Evolutionary conservation across 92 coral and sea anemone genomes (phyloP).

Genomic region (Pocillopora meandrina): DNA sequence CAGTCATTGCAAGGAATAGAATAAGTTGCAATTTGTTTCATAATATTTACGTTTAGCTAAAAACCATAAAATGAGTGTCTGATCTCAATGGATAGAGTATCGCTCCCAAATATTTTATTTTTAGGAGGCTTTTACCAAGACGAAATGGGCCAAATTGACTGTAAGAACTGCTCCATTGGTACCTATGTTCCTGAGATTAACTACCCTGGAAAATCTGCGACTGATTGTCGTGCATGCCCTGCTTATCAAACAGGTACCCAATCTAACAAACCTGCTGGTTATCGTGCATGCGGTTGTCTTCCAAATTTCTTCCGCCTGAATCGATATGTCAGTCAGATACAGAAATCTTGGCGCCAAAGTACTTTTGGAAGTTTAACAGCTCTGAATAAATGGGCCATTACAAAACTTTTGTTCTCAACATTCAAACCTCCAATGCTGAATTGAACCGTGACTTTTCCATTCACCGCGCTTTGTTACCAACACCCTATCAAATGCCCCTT

Average conservation of each 20-base stretch:
- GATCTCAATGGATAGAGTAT: no score
- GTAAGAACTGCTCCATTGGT: no score
- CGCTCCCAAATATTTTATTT: background rate
- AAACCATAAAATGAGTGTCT: no score
- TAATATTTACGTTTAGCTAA: no score
- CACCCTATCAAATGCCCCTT: conserved; percentile 44
- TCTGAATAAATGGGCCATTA: no score
- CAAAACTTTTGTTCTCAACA: no score
- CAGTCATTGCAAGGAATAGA: no score
- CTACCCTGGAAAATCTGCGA: no score
- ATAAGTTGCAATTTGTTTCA: no score
- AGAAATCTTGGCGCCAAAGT: conserved; percentile 31
- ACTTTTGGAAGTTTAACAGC: no score
- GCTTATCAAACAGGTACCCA: conserved; percentile 22
- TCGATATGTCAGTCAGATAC: conserved; percentile 43
- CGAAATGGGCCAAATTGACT: background rate
- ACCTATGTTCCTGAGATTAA: no score
- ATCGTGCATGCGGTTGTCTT: conserved; percentile 44
- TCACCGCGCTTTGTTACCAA: conserved; percentile 35
- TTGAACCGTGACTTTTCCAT: conserved; percentile 15
- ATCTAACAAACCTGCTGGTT: conserved; percentile 35
- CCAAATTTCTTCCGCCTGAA: conserved; percentile 5
- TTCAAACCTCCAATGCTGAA: background rate
- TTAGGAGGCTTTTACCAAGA: background rate
- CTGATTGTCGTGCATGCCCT: background rate